Percentiles rank a stretch among this genome's conserved stretches.
These are phyloP conservation scores for Arenaria interpres DNA, from an alignment of 2,113 vertebrate genomes.

Conservation along the genomic window DNA sequence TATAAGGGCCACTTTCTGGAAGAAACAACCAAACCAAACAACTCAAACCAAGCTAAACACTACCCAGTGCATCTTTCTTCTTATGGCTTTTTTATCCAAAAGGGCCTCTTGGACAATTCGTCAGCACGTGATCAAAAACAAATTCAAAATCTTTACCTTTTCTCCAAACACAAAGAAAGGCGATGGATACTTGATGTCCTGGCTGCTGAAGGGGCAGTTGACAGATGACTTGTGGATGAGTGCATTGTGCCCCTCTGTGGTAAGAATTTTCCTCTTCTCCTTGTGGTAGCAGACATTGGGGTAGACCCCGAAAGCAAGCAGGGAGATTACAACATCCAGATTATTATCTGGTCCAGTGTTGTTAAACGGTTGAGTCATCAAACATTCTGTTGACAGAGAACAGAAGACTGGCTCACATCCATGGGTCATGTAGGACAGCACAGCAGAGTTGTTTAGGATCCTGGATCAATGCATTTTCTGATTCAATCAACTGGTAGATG, in stretches of 20 bases:
- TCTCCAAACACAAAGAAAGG: constrained; percentile 96
- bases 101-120: neutral
- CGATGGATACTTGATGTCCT: constrained; percentile 89
- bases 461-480: neutral
- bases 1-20: neutral
- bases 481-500: neutral
- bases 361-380: constrained; percentile 90
- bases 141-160: constrained; percentile 81
- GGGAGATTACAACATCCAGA: constrained; percentile 93
- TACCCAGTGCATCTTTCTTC: neutral
- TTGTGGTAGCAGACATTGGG: constrained; percentile 98
- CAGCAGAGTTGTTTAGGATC: neutral
- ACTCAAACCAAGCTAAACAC: neutral
- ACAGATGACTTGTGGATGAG: constrained; percentile 97
- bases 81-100: neutral
- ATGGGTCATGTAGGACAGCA: neutral
- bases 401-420: neutral
- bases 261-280: constrained; percentile 95
- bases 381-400: constrained; percentile 79
- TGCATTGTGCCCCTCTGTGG: constrained; percentile 93
- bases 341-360: constrained; percentile 91
- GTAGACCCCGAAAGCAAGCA: constrained; percentile 92
- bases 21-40: neutral
- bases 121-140: neutral
- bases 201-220: constrained; percentile 95